A percentile compares a stretch with the other conserved stretches of the same genome.
Conservation (phyloP, 2,113 vertebrate genomes). For the Rhinopomastus cyanomelas region DNA sequence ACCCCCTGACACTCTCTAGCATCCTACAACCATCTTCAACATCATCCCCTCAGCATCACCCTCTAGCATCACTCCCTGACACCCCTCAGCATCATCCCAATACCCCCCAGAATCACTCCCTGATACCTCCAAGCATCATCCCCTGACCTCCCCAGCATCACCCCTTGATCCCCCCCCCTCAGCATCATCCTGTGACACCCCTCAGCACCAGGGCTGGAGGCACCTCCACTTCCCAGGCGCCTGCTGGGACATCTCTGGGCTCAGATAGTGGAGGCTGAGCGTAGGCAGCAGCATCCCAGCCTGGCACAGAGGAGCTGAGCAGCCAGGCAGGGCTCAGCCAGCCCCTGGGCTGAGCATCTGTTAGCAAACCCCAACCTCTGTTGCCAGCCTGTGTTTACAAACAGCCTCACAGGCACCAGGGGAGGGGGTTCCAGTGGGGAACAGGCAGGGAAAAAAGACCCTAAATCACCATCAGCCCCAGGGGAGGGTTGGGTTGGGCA, state of each 20-base stretch:
- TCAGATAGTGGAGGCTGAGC: not conserved
- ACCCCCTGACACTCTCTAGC: no score
- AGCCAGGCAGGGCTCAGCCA: not conserved
- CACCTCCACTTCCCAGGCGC: not conserved
- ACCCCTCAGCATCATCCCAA: no score
- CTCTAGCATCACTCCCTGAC: no score
- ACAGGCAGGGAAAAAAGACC: not conserved
- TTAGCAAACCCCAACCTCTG: not conserved
- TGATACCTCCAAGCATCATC: no score
- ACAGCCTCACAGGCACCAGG: not conserved
- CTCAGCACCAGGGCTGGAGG: no score
- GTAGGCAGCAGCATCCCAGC: not conserved
- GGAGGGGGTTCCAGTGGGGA: no score
- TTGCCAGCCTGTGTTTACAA: not conserved
- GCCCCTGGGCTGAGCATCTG: not conserved
- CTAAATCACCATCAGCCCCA: not conserved
- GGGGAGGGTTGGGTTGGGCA: not conserved
- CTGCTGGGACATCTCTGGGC: not conserved
- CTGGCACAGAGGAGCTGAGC: not conserved
- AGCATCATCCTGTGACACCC: no score
- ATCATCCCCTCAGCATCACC: no score
- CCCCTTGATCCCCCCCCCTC: no score
- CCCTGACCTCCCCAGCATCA: no score
- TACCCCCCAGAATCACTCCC: no score
- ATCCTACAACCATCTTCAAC: no score